Evolutionary conservation across 2,888 invertebrate species (phyloP).

Genomic region (Drosophila mettleri): DNA sequence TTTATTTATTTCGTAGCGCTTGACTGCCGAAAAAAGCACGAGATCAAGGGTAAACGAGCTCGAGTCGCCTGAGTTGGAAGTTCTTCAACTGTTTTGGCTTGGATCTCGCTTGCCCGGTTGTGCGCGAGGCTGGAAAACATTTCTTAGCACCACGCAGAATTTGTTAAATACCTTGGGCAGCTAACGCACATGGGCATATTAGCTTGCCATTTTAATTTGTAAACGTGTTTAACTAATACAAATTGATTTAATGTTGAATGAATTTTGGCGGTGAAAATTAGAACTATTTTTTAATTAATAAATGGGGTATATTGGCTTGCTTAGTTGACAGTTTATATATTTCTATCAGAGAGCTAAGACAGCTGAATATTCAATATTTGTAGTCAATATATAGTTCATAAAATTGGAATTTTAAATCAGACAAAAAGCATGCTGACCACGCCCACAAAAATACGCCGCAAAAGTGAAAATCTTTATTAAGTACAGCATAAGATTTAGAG

Average conservation of each 20-base stretch:
- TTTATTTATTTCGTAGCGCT: slow-evolving; percentile 63
- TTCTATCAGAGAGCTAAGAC: background rate
- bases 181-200: background rate
- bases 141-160: slow-evolving; percentile 49
- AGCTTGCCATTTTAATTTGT: background rate
- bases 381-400: too few relatives aligned
- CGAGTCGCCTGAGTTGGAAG: slow-evolving; percentile 20
- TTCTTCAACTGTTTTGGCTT: slow-evolving; percentile 34
- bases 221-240: background rate
- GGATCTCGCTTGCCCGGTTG: slow-evolving; percentile 37
- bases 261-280: background rate
- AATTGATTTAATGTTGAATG: background rate
- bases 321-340: background rate
- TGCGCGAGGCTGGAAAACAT: slow-evolving; percentile 69
- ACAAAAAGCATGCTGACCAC: background rate
- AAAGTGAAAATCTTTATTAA: too few relatives aligned
- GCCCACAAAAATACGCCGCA: too few relatives aligned
- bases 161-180: background rate
- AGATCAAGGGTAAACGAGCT: slow-evolving; percentile 70
- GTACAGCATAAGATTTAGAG: too few relatives aligned
- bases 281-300: background rate
- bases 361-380: too few relatives aligned
- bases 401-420: background rate
- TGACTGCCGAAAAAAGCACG: slow-evolving; percentile 76
- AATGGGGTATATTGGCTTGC: background rate